Conservation (phyloP, 1,140 invertebrate genomes). For the Mactra quadrangularis region DNA sequence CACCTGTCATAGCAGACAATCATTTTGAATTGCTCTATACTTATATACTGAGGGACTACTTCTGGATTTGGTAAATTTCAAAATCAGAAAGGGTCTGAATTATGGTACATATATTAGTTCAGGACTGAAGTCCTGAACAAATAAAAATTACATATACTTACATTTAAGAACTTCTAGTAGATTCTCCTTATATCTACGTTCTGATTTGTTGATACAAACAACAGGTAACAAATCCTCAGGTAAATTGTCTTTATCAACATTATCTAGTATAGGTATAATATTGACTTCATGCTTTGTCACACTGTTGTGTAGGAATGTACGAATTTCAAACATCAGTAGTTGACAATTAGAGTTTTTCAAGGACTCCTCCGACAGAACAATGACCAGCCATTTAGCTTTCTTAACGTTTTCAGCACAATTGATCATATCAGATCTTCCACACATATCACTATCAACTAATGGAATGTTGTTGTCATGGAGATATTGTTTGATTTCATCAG, state of each 20-base stretch:
- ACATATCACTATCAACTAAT: background rate
- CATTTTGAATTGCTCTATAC: no score
- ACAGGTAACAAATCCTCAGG: constrained; percentile 12
- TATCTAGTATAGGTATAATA: constrained; percentile 21
- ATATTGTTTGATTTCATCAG: background rate
- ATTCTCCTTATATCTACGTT: constrained; percentile 7
- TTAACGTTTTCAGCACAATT: background rate
- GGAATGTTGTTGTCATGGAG: background rate
- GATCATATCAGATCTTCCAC: background rate
- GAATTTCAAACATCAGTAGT: background rate
- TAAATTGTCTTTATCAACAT: background rate
- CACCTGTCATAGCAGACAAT: no score
- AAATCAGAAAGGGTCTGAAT: no score
- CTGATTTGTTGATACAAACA: constrained; percentile 12
- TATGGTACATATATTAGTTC: no score
- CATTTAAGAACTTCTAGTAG: constrained; percentile 18
- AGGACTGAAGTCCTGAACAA: no score
- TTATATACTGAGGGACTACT: no score
- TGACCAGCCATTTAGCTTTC: constrained; percentile 19
- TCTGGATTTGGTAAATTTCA: no score
- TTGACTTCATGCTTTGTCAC: constrained; percentile 6
- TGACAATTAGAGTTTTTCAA: background rate
- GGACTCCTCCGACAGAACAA: background rate
- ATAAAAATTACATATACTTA: no score
- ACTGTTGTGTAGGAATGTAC: constrained; percentile 9